Base-by-base conservation (phyloP, 2,888 invertebrate species). In the Morinoia aosen region DNA sequence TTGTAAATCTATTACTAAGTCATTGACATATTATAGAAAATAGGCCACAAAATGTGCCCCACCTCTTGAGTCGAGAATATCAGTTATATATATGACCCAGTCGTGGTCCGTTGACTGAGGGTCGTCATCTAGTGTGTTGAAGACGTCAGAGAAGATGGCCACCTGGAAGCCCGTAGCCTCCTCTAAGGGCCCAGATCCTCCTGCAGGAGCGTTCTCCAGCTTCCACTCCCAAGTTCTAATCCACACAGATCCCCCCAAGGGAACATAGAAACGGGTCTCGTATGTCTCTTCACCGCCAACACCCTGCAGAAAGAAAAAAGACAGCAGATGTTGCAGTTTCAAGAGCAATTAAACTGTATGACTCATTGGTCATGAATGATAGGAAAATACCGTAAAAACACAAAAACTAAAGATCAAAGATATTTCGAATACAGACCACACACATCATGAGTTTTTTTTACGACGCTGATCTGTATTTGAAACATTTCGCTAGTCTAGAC, bases 71-170 rank as follows among this genome's bases (percentile, higher is more conserved):
- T 99, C 98, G 93, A 99, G 98, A 96, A 99, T 98, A 97, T 99
- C 99, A 0, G 99, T 99, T 48, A 98, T 98, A 97, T 98, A 98
- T 95, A 99, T 98, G 97, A 99, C 98, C 99, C 99, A 99, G 95
- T 98, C 98, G 97, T 99, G 99, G 97, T 98, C 98, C 0, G 98
- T 98, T 95, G 98, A 98, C 39, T 97, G 97, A 58, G 97, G 97
- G 61, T 97, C 97, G 95, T 97, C 97, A 95, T 98, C 96, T 97
- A 96, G 96, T 12, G 98, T 97, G 97, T 98, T 97, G 97, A 98
- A 98, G 94, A 99, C 97, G 97, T 99, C 98, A 0, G 98, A 98
- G 97, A 98, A 98, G 95, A 99, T 98, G 95, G 95, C 97, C 96
- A 96, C 97, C 97, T 97, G 96, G n/a, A 94, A 95, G 40, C 96